These are phyloP conservation scores for Thamnophis sirtalis DNA, from an alignment of 2,113 vertebrate species.

Conservation along the genomic window DNA sequence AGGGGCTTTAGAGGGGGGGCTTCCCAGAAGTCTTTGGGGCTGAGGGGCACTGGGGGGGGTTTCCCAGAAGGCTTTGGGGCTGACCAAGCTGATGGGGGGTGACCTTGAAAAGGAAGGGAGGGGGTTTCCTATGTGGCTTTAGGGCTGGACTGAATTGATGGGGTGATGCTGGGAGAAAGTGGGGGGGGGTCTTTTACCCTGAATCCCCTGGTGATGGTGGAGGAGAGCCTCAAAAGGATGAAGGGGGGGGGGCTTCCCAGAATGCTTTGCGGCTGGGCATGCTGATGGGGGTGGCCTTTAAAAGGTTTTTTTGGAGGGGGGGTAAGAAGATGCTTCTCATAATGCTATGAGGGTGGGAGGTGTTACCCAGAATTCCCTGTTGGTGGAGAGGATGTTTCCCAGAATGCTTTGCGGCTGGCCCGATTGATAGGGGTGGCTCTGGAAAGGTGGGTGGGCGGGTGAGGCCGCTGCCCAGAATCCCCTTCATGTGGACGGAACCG, in stretches of 20 bases:
- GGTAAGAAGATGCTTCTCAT: neutral
- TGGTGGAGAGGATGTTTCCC: neutral
- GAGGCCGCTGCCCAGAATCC: neutral
- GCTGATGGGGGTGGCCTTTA: neutral
- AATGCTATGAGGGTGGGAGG: no score
- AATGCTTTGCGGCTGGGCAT: neutral
- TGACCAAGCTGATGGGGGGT: no score
- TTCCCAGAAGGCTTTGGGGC: no score
- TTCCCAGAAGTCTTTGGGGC: neutral
- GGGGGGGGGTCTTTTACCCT: neutral
- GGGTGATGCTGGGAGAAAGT: neutral
- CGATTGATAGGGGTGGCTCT: no score
- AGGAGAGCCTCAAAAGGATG: neutral
- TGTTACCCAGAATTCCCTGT: no score
- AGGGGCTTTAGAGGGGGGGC: no score
- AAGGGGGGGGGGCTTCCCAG: neutral
- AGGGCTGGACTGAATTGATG: neutral
- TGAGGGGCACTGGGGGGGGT: no score
- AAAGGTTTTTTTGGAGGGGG: no score
- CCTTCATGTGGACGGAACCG: no score
- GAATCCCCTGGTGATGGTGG: neutral
- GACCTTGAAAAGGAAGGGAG: no score
- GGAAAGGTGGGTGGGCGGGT: no score
- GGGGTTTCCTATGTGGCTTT: neutral
- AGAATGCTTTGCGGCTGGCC: neutral